Base-by-base conservation (phyloP, 1,140 invertebrate genomes). In the Diabrotica virgifera region DNA sequence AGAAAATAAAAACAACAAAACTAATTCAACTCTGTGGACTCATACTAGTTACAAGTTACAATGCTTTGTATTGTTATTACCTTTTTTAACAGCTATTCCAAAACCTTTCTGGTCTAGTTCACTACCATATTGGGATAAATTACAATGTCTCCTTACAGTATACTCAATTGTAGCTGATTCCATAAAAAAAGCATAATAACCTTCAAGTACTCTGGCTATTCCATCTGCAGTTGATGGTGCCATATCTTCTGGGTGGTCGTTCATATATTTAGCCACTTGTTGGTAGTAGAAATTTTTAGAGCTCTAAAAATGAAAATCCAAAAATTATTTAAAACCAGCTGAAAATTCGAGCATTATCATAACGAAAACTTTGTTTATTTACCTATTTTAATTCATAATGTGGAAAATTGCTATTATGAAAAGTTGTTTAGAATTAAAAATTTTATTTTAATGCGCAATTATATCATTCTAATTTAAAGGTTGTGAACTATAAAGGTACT, bases 161-260 rank as follows among this genome's bases (percentile, higher is more conserved):
- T 94, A 96, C 74, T 95, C 90, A 69, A 96, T 92, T 5, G 89
- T 87, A 0, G 91, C 88, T 0, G 91, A 93, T 80, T 96, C 93
- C 91, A 95, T 95, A 0, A 96, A 82, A 77, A 90, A 96, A 5
- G 65, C 65, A 59, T 67, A 72, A 70, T 93, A 93, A 14, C 82
- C 83, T 2, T 81, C 74, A 58, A 81, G 76, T 5, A 85, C 93
- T 72, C 90, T 83, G 68, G 88, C 80, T 68, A 85, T 83, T 12
- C 86, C 92, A 63, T 82, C 86, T 0, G 87, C 82, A 65, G 91
- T 92, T 36, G 79, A 83, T 0, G 79, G 70, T 0, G 86, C 86
- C 70, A 92, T 86, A 0, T 85, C 83, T 53, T 62, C 60, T 93
- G 93, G 13, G 36, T 63, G 53, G 9, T 63, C 62, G 7, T 57